A percentile compares a stretch with the other conserved stretches of the same genome.
These are phyloP conservation scores for Onthophagus sagittarius DNA, from an alignment of 2,888 invertebrate genomes.

Conservation along the genomic window DNA sequence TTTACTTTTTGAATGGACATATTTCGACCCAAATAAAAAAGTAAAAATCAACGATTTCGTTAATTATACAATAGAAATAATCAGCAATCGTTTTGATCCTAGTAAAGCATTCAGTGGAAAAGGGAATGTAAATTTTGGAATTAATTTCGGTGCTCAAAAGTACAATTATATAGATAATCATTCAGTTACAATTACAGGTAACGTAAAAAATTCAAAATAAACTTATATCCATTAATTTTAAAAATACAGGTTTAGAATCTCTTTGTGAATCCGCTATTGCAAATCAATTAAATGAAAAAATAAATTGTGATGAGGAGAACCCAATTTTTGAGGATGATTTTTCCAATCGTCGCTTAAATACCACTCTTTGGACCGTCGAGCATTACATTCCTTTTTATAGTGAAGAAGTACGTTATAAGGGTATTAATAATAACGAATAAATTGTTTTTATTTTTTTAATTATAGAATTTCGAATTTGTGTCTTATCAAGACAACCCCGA, in stretches of 20 bases:
- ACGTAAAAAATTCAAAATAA: background rate
- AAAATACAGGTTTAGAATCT: background rate
- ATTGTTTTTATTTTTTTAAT: conserved; percentile 10
- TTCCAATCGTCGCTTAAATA: conserved; percentile 43
- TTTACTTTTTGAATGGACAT: background rate
- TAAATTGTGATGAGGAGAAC: conserved; percentile 33
- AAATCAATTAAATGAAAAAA: too few species aligned
- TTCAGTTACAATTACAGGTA: background rate
- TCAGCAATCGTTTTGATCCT: background rate
- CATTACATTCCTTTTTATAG: conserved; percentile 51
- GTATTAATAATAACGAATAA: background rate
- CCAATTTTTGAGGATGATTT: conserved; percentile 63
- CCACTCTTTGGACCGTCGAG: conserved; percentile 56
- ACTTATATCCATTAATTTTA: background rate
- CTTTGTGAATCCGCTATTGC: background rate
- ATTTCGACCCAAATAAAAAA: background rate
- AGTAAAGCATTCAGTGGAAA: background rate
- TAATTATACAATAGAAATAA: background rate
- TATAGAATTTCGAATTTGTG: conserved; percentile 45
- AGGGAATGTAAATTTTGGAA: background rate
- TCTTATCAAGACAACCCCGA: conserved; percentile 38
- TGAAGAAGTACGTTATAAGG: background rate
- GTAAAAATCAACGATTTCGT: background rate
- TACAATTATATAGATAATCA: background rate
- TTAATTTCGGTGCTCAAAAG: background rate